phyloP scores from a whole-genome alignment of 2,113 vertebrate species.

The Lampris incognitus region DNA sequence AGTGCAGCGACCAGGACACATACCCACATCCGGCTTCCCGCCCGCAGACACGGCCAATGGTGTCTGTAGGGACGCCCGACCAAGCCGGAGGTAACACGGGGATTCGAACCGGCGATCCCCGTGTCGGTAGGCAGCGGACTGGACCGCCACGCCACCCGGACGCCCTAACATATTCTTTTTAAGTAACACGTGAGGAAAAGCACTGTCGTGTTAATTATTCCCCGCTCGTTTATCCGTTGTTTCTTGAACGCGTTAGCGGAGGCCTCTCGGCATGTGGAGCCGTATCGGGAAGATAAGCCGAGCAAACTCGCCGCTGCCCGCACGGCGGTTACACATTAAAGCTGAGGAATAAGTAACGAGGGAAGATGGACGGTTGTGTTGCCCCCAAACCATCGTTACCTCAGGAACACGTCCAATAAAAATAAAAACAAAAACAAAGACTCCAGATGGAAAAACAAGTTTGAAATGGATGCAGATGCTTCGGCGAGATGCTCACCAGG shows the following conservation, averaged over 20 bases:
- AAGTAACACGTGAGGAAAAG: neutral
- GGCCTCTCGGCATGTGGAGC: neutral
- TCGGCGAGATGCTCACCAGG: conserved; percentile 5
- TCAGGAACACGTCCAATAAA: neutral
- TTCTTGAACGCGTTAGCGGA: neutral
- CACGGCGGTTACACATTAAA: conserved; percentile 17
- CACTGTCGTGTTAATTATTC: neutral
- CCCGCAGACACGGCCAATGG: no score
- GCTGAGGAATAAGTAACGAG: neutral
- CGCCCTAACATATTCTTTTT: neutral
- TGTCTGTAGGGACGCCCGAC: no score
- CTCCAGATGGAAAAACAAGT: conserved; percentile 41
- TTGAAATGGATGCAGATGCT: conserved; percentile 28
- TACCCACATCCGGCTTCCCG: no score
- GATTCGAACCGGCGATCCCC: no score
- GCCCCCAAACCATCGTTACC: neutral
- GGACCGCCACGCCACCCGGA: no score
- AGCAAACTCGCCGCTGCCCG: conserved; percentile 14
- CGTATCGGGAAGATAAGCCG: conserved; percentile 49
- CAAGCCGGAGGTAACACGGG: no score
- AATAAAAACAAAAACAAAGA: neutral
- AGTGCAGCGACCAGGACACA: no score
- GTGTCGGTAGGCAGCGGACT: no score
- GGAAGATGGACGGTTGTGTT: neutral
- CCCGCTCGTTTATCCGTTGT: neutral